Base-by-base conservation (phyloP, 1,140 invertebrate species). In the Drosophila dunni region DNA sequence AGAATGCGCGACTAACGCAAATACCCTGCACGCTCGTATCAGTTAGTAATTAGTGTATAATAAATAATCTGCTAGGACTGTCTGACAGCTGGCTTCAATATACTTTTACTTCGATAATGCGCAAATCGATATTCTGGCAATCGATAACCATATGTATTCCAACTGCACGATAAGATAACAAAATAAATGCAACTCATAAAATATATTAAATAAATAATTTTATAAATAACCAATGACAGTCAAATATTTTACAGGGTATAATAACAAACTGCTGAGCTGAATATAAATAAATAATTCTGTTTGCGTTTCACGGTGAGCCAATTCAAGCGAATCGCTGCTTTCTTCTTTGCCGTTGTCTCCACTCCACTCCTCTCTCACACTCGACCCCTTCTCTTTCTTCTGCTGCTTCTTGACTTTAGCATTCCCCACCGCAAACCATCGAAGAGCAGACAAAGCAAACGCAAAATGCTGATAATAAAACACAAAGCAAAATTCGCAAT, bases 271-370 rank as follows among this genome's bases (percentile, higher is more conserved):
- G 69, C 57, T 72, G 17, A 48, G 4, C n/a, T 9, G 48, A 20
- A 63, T 38, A 15, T 56, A 79, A 83, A 86, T 77, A 86, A 82
- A 88, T 86, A 62, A 72, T 77, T 82, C 48, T 65, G 80, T 51
- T 60, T 66, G 20, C 68, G 60, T 54, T 76, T 42, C 57, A 63
- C 58, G 51, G 58, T 54, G 75, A 81, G 56, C 67, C 82, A 86
- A 84, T 81, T 85, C 75, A 86, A 81, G 82, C 81, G 70, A 86
- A 86, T 82, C 83, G 79, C 56, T 54, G 62, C 77, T 84, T 84
- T 84, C 78, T 83, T 80, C 60, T 61, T 51, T 58, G 36, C 40
- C 36, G 24, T 71, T 54, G 34, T 73, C 33, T n/a, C 34, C 8
- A 6, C 34, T 44, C 15, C 33, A 6, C n/a, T 3, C 5, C 5